Evolutionary conservation across 2,797 vertebrate genomes (phyloP), one percentile per base, ranked within the genome.

Genomic region (Dallia pectoralis): DNA sequence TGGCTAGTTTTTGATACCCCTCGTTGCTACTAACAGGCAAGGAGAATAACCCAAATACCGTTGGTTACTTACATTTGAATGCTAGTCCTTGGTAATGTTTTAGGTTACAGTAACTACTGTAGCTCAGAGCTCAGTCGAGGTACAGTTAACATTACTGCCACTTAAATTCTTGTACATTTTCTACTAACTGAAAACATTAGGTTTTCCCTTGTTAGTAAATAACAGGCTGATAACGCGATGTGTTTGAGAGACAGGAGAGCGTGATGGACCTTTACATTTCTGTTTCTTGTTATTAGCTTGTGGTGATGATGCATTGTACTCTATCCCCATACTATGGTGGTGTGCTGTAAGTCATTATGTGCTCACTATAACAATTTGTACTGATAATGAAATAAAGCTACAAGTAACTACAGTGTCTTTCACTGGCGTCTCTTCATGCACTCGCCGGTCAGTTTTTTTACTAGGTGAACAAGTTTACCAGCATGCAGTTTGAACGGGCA

Each of bases 331-430:
- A 22, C n/a, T 27, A 27, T 59, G 53, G 80, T 76, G 73, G 67
- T 80, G 82, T 19, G 49, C 51, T 81, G 68, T 83, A 74, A 71
- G 84, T 64, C 65, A 72, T 64, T 75, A 69, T 77, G 78, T 85
- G 78, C 77, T 81, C 51, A 83, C 53, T 81, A 67, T 85, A 78
- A 76, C 32, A 15, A 84, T 88, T 88, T 88, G 84, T 88, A 85
- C 77, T 73, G 79, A 80, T 82, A 76, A 82, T 82, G 22, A 84
- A 87, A 88, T 87, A 88, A 88, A 88, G 84, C 77, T 84, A 76
- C 65, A 76, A 81, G 81, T 84, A 87, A 73, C 40, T 85, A 81
- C 75, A 81, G 29, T 68, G 1, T 44, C 49, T 69, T 59, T 59
- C 18, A 15, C 30, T 51, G 36, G 47, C 27, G 29, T 47, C 53